Conservation (phyloP, 2,888 invertebrate genomes). For the Lasius fuliginosus region DNA sequence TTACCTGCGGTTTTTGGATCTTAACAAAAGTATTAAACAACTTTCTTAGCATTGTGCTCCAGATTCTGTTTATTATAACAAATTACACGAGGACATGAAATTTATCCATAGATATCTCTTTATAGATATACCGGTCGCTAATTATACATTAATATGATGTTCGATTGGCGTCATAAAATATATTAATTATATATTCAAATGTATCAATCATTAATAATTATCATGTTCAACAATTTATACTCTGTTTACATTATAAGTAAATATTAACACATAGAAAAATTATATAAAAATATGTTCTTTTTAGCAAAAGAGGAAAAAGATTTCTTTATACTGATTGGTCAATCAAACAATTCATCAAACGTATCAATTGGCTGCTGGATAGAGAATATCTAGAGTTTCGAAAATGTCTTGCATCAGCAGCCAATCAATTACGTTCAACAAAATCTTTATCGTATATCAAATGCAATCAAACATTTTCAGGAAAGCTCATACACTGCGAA, state of each 20-base stretch:
- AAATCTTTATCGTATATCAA: not conserved
- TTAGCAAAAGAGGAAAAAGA: not conserved
- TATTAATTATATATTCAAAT: not conserved
- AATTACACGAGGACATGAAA: not conserved
- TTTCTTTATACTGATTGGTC: not conserved
- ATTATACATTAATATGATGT: not conserved
- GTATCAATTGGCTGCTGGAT: not conserved
- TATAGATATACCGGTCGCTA: not conserved
- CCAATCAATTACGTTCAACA: not conserved
- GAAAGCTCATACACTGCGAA: too few relatives aligned
- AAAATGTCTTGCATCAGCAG: not conserved
- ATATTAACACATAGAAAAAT: not conserved
- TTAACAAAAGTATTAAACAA: conserved; percentile 17
- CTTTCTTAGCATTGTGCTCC: not conserved
- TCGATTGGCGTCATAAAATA: not conserved
- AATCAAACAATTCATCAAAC: not conserved
- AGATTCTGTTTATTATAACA: not conserved
- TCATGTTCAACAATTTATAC: not conserved
- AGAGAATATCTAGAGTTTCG: not conserved
- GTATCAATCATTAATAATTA: not conserved
- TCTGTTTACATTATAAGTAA: not conserved
- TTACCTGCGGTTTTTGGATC: conserved; percentile 15
- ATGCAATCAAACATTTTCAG: too few relatives aligned
- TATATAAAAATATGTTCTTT: not conserved
- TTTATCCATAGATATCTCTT: not conserved